Percentiles rank a stretch among this genome's conserved stretches.
These are phyloP conservation scores for Hybognathus amarus DNA, from an alignment of 2,797 vertebrate species.

Conservation along the genomic window DNA sequence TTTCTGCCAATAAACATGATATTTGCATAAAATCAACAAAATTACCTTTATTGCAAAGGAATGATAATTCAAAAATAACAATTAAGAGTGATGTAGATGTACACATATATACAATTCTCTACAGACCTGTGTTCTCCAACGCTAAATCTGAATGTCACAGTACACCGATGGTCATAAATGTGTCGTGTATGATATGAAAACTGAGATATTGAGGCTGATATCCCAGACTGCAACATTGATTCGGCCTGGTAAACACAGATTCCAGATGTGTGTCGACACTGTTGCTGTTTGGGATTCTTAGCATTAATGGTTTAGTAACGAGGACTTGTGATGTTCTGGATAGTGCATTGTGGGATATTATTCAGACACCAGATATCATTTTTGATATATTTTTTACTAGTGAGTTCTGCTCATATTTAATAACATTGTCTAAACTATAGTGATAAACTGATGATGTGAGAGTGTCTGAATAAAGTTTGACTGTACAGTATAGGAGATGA, in stretches of 20 bases:
- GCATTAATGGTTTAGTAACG: not conserved
- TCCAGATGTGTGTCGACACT: too few relatives aligned
- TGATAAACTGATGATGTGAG: too few relatives aligned
- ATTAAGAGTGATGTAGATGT: not conserved
- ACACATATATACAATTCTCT: not conserved
- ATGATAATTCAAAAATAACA: not conserved
- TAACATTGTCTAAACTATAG: too few relatives aligned
- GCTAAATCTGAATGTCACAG: not conserved
- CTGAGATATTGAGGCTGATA: not conserved
- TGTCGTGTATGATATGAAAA: not conserved
- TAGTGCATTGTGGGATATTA: not conserved
- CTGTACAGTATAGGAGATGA: not conserved
- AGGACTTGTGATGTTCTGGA: not conserved
- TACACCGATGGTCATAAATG: not conserved
- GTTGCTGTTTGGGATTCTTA: not conserved
- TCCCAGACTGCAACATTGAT: too few relatives aligned
- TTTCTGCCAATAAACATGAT: not conserved
- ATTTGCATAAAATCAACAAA: conserved; percentile 23
- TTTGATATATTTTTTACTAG: too few relatives aligned
- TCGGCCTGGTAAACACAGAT: too few relatives aligned
- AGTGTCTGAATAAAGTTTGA: too few relatives aligned
- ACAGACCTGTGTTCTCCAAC: not conserved
- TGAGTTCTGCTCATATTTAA: too few relatives aligned
- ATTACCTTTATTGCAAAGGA: conserved; percentile 19
- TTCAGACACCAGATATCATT: too few relatives aligned